Conservation (phyloP, 2,888 invertebrate genomes). For the Cactoblastis cactorum region DNA sequence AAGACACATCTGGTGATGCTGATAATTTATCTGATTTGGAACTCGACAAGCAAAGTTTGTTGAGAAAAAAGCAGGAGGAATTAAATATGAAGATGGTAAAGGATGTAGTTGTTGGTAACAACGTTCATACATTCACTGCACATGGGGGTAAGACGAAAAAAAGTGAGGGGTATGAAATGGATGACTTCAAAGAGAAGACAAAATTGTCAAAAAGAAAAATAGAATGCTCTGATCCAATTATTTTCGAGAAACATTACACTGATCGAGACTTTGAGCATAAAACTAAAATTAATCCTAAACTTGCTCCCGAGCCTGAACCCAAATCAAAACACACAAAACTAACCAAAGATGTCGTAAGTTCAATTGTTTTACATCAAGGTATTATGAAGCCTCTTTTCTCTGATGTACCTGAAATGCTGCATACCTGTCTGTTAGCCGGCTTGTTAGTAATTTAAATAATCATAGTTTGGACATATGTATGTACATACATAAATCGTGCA, state of each 20-base stretch:
- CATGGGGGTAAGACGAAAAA: slow-evolving; percentile 20
- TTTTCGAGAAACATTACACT: slow-evolving; percentile 34
- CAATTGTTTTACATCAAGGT: too few relatives aligned
- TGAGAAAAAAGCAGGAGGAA: slow-evolving; percentile 19
- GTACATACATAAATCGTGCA: too few relatives aligned
- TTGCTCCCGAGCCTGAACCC: neutral
- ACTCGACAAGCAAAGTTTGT: slow-evolving; percentile 31
- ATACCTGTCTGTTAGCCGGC: too few relatives aligned
- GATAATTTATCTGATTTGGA: slow-evolving; percentile 36
- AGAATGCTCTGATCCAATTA: slow-evolving; percentile 22
- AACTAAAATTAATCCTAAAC: neutral
- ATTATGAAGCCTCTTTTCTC: too few relatives aligned
- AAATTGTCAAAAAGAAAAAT: neutral
- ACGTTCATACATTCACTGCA: slow-evolving; percentile 39
- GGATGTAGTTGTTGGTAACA: slow-evolving; percentile 37
- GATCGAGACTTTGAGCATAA: slow-evolving; percentile 19
- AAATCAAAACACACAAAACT: neutral
- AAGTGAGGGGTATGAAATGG: slow-evolving; percentile 17
- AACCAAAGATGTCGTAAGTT: neutral
- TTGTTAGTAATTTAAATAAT: too few relatives aligned
- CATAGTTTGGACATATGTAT: too few relatives aligned
- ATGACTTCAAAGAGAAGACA: neutral
- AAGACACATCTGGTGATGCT: slow-evolving; percentile 13
- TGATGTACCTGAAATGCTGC: too few relatives aligned
- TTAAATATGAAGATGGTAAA: slow-evolving; percentile 26